Evolutionary conservation across 2,888 invertebrate species (phyloP).

Genomic region (Sialis lutaria): DNA sequence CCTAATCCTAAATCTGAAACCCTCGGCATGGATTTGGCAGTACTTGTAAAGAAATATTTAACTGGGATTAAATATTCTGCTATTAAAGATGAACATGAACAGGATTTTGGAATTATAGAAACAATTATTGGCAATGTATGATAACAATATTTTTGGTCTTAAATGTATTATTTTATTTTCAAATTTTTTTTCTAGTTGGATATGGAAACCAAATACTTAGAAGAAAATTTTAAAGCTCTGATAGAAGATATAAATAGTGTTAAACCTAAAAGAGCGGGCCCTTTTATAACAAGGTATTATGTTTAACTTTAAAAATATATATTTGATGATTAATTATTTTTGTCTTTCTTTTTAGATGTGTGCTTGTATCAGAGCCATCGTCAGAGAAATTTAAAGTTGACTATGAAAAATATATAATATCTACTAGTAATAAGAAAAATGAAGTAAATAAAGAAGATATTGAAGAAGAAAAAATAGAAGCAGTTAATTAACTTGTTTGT

Average conservation of each 20-base stretch:
- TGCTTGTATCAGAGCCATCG: slow-evolving; percentile 44
- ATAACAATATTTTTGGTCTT: slow-evolving; percentile 8
- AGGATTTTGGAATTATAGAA: slow-evolving; percentile 50
- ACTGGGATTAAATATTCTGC: slow-evolving; percentile 54
- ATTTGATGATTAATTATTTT: not conserved
- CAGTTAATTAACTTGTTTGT: not conserved
- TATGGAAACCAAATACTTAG: slow-evolving; percentile 52
- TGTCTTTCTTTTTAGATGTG: slow-evolving; percentile 30
- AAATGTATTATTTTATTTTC: slow-evolving; percentile 6
- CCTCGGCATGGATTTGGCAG: slow-evolving; percentile 41
- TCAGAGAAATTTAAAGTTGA: slow-evolving; percentile 50
- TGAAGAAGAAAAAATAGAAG: not conserved
- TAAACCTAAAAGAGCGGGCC: slow-evolving; percentile 48
- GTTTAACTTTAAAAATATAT: slow-evolving; percentile 9
- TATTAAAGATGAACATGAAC: slow-evolving; percentile 45
- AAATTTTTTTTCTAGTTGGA: slow-evolving; percentile 36
- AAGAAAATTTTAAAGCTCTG: slow-evolving; percentile 51
- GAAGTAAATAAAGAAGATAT: too few species aligned
- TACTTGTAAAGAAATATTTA: slow-evolving; percentile 43
- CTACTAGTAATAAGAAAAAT: too few species aligned
- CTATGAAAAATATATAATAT: slow-evolving; percentile 14
- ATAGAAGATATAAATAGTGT: slow-evolving; percentile 43
- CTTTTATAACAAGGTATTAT: slow-evolving; percentile 48
- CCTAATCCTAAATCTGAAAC: slow-evolving; percentile 52
- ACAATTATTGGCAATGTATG: slow-evolving; percentile 52